Conservation (phyloP, 2,797 vertebrate genomes). For the Lacerta bilineata region DNA sequence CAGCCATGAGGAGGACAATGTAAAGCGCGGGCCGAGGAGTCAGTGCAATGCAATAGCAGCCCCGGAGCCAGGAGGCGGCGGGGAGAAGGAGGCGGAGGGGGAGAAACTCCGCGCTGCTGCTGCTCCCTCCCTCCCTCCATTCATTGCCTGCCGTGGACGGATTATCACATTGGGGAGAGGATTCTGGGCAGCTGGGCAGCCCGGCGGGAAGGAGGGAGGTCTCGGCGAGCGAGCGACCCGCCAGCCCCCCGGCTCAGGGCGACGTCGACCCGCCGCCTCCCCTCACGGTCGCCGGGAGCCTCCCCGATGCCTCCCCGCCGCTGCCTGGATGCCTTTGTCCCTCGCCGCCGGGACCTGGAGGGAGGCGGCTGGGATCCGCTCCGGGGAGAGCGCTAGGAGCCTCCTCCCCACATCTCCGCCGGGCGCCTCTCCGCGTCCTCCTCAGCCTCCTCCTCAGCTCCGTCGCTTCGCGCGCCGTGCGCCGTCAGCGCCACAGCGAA, state of each 20-base stretch:
- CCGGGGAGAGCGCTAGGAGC: not conserved
- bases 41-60: not conserved
- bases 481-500: not conserved
- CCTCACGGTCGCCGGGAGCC: not conserved
- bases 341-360: conserved; percentile 19
- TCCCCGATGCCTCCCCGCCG: not conserved
- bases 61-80: not conserved
- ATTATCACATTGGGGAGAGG: not conserved
- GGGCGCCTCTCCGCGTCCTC: not conserved
- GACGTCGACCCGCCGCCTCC: not conserved
- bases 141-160: conserved; percentile 16
- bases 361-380: conserved; percentile 19
- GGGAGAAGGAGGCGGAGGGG: not conserved
- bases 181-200: not conserved
- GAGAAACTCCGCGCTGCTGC: not conserved
- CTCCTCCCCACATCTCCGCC: not conserved
- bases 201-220: not conserved
- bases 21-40: not conserved
- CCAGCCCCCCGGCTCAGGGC: not conserved
- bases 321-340: conserved; percentile 43
- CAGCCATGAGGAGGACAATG: not conserved
- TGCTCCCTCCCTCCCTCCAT: not conserved
- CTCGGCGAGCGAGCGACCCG: not conserved
- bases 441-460: not conserved
- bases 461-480: not conserved